These are phyloP conservation scores for Jordanella pulchra DNA, from an alignment of 2,797 vertebrate genomes.

Conservation along the genomic window DNA sequence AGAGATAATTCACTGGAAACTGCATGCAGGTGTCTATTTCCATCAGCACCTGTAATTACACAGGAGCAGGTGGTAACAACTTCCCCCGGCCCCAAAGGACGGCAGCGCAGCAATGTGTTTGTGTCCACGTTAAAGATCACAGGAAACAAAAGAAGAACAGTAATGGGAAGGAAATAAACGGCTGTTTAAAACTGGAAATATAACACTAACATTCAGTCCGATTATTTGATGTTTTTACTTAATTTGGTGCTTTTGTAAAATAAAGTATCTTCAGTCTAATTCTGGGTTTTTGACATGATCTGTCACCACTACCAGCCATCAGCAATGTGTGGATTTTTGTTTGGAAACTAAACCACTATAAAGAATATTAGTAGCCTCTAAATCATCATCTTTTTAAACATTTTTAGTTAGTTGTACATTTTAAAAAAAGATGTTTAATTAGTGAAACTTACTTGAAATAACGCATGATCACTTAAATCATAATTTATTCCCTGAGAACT, in stretches of 20 bases:
- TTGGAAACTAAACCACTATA: too few species aligned
- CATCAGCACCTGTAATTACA: slow-evolving; percentile 72
- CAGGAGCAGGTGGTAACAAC: slow-evolving; percentile 59
- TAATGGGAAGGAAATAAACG: not conserved
- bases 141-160: not conserved
- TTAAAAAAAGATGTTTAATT: too few species aligned
- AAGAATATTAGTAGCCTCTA: too few species aligned
- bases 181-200: not conserved
- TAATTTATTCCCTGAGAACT: too few species aligned
- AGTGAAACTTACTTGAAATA: too few species aligned
- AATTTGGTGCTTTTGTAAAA: not conserved
- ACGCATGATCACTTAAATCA: too few species aligned
- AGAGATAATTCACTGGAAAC: slow-evolving; percentile 68
- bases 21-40: slow-evolving; percentile 53
- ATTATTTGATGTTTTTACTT: not conserved
- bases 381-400: too few species aligned
- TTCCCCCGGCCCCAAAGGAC: slow-evolving; percentile 58
- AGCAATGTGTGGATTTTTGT: too few species aligned
- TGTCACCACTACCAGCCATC: too few species aligned
- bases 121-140: slow-evolving; percentile 3
- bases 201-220: not conserved
- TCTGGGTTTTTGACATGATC: too few species aligned
- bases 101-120: slow-evolving; percentile 34
- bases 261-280: not conserved
- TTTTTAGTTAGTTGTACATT: too few species aligned